A percentile compares a stretch with the other conserved stretches of the same genome.
Conservation (phyloP, 2,797 vertebrate species). For the Lophotriccus pileatus region DNA sequence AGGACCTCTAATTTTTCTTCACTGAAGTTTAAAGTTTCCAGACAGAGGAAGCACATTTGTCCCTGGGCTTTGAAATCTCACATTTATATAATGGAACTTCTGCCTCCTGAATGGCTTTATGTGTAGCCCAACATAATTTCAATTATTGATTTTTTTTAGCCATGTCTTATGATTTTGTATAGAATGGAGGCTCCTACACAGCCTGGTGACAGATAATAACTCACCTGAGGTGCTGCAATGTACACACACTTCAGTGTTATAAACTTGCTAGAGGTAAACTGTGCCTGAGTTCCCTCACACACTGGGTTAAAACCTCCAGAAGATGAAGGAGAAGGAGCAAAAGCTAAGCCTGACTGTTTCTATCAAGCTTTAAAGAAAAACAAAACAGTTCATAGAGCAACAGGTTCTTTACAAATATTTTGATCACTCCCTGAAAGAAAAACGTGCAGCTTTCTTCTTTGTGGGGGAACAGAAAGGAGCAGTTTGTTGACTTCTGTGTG, state of each 20-base stretch:
- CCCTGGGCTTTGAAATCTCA: background rate
- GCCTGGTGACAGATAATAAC: background rate
- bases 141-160: background rate
- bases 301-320: background rate
- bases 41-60: background rate
- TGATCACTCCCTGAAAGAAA: background rate
- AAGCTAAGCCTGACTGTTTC: background rate
- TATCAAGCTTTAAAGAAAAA: background rate
- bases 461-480: background rate
- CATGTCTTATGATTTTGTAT: background rate
- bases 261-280: background rate
- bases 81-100: background rate
- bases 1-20: background rate
- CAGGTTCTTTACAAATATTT: background rate
- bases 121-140: background rate
- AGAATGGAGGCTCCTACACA: accelerated
- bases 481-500: background rate
- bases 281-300: background rate
- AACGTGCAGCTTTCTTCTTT: background rate
- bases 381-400: background rate
- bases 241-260: background rate
- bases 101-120: background rate
- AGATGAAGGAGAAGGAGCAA: background rate
- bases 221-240: background rate
- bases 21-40: background rate